Conservation (phyloP, 2,888 invertebrate genomes). For the Xestia rhomboidea region DNA sequence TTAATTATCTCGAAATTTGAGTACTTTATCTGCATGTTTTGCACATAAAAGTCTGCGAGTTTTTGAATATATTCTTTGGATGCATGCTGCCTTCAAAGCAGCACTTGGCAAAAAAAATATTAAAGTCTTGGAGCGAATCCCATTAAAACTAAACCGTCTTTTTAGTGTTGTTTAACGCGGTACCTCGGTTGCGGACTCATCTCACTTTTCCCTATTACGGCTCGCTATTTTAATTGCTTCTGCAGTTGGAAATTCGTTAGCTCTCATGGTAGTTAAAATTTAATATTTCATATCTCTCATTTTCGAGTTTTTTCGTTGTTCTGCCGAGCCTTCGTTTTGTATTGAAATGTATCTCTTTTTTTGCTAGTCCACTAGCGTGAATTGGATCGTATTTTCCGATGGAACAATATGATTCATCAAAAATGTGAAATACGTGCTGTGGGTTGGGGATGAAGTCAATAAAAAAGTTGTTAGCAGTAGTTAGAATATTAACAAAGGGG, state of each 20-base stretch:
- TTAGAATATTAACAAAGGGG: not conserved
- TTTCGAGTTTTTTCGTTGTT: constrained; percentile 36
- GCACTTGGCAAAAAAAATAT: constrained; percentile 8
- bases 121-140: constrained; percentile 18
- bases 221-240: constrained; percentile 69
- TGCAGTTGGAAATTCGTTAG: constrained; percentile 65
- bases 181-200: constrained; percentile 51
- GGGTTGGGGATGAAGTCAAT: not conserved
- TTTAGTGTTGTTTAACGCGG: constrained; percentile 57
- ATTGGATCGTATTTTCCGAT: constrained; percentile 32
- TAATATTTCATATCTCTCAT: constrained; percentile 67
- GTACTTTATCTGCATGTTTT: not conserved
- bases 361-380: constrained; percentile 18
- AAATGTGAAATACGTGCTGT: constrained; percentile 4
- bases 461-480: not conserved
- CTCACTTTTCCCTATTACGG: constrained; percentile 60
- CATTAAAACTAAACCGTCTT: constrained; percentile 55
- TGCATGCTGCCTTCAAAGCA: not conserved
- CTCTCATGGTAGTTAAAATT: constrained; percentile 67
- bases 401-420: constrained; percentile 11
- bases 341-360: constrained; percentile 45
- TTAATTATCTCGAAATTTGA: not conserved
- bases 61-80: not conserved
- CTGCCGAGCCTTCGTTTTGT: constrained; percentile 33
- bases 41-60: not conserved